Evolutionary conservation across 2,888 invertebrate genomes (phyloP).

Genomic region (Physocephala rufipes): DNA sequence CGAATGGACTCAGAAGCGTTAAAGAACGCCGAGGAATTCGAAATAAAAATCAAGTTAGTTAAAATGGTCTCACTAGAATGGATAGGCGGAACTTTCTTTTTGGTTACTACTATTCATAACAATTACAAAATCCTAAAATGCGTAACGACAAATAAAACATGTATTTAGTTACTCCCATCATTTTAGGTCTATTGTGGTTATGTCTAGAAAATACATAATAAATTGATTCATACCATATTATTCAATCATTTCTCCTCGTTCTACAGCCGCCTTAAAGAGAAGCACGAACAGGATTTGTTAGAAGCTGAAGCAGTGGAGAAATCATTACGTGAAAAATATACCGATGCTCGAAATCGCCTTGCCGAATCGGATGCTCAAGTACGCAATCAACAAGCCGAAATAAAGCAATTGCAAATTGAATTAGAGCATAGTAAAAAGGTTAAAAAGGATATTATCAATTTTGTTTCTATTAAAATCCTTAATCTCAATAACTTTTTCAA

Average conservation of each 20-base stretch:
- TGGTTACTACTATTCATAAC: no score
- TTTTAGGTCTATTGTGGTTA: no score
- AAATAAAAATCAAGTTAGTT: constrained; percentile 60
- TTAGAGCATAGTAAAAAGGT: constrained; percentile 74
- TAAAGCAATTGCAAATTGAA: constrained; percentile 75
- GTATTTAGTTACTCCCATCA: no score
- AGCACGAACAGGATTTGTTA: constrained; percentile 77
- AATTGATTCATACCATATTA: not conserved
- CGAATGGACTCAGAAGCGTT: constrained; percentile 64
- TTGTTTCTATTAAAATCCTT: not conserved
- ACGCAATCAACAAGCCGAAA: constrained; percentile 69
- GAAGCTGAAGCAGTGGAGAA: constrained; percentile 75
- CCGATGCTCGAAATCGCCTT: constrained; percentile 73
- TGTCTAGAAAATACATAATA: not conserved
- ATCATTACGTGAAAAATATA: constrained; percentile 73
- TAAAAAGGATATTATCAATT: not conserved
- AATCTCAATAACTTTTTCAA: not conserved
- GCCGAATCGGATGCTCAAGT: constrained; percentile 73
- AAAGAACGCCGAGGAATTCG: constrained; percentile 61
- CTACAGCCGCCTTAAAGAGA: constrained; percentile 76
- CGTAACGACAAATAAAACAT: no score
- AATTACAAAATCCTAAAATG: no score
- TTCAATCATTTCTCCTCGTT: not conserved
- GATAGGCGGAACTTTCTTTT: no score
- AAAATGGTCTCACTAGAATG: no score